Evolutionary conservation across 2,888 invertebrate genomes (phyloP), one percentile per base, ranked within the genome.

Genomic region (Eristalinus sepulchralis): DNA sequence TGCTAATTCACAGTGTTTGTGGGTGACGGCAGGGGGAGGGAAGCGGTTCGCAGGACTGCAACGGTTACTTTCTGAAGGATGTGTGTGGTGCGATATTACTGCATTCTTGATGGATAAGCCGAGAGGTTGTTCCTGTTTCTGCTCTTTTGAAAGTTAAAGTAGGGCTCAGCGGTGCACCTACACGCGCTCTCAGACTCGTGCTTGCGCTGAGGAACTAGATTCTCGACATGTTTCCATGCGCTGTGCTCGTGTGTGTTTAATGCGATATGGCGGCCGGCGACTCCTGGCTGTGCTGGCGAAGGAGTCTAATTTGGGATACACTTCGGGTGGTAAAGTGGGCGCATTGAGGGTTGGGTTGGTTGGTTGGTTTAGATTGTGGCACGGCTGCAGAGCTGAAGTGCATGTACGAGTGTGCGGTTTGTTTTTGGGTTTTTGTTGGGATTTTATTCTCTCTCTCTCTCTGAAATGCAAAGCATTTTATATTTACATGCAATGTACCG

Each of bases 131-230:
- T 84, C 76, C 76, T 84, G 80, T 77, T 85, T 85, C 81, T 85
- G 84, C 81, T 85, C 80, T 85, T 85, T 81, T 85, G 76, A 85
- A 81, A 68, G 20, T 33, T 60, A n/a, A 77, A 85, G 79, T 73
- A 31, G 31, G 27, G n/a, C 27, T 17, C n/a, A 36, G 36, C 36
- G 53, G 62, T 39, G 57, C 55, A 55, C 67, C 59, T 17, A 78
- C 10, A 57, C 39, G n/a, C 62, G 39, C 27, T 20, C 31, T 22
- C 64, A 27, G 22, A n/a, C 20, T 59, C n/a, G n/a, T 63, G 27
- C 62, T 34, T 31, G 67, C 57, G 34, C 33, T 59, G 2, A 47
- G 39, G 47, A 57, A 53, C 47, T 17, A 8, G 55, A 60, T 63
- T 59, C 72, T 83, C 24, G 68, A 68, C 62, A 31, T 59, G 47